phyloP scores from a whole-genome alignment of 2,113 vertebrate genomes.

The Piaya cayana region DNA sequence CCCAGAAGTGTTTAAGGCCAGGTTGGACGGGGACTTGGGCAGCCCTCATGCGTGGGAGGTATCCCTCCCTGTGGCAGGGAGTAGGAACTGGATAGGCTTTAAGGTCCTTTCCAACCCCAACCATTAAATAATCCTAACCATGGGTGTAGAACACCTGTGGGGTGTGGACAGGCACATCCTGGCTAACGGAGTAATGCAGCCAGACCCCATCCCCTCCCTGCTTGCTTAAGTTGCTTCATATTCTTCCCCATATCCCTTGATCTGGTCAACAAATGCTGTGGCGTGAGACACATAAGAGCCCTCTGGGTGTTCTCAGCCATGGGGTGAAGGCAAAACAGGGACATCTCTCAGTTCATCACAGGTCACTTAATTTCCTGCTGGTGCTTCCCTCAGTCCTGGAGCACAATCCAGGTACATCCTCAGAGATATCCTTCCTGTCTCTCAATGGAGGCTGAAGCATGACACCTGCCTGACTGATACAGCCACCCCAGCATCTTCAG shows the following conservation, averaged over 20 bases:
- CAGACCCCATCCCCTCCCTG: background rate
- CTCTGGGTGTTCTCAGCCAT: background rate
- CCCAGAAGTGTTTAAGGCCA: too few species aligned
- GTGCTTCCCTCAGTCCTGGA: background rate
- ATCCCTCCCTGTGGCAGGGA: too few species aligned
- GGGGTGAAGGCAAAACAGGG: background rate
- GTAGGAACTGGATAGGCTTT: too few species aligned
- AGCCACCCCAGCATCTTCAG: conserved; percentile 22
- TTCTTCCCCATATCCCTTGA: too few species aligned
- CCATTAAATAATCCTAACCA: background rate
- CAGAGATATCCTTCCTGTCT: background rate
- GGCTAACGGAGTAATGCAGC: rapidly evolving
- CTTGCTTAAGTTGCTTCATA: background rate
- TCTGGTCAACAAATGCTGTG: too few species aligned
- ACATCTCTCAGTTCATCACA: background rate
- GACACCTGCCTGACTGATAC: conserved; percentile 28
- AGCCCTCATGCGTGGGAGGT: too few species aligned
- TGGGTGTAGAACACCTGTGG: rapidly evolving
- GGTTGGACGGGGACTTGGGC: too few species aligned
- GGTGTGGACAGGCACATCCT: rapidly evolving
- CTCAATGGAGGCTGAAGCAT: background rate
- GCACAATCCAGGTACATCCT: rapidly evolving
- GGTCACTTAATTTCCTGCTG: background rate
- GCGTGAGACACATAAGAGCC: rapidly evolving
- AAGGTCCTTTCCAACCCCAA: too few species aligned